Evolutionary conservation across 2,888 invertebrate genomes (phyloP).

Genomic region (Diogma glabrata): DNA sequence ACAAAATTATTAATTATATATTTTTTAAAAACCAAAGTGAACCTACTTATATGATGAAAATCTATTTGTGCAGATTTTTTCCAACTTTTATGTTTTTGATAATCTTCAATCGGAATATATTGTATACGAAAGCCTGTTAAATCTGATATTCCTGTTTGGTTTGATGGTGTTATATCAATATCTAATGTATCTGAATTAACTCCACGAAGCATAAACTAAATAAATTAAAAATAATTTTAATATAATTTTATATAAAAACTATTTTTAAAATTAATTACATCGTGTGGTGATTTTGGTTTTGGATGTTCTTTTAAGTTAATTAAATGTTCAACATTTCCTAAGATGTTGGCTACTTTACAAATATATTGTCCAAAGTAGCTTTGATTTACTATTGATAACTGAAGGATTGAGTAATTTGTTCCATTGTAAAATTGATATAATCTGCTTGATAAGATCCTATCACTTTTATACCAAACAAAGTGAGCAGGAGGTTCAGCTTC

Average conservation of each 20-base stretch:
- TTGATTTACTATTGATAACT: conserved; percentile 20
- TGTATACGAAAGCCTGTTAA: conserved; percentile 36
- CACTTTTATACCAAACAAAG: conserved; percentile 39
- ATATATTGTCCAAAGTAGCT: conserved; percentile 38
- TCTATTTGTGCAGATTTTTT: conserved; percentile 32
- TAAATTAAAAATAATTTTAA: not conserved
- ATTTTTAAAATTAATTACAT: conserved; percentile 14
- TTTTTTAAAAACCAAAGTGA: not conserved
- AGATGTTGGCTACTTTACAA: conserved; percentile 41
- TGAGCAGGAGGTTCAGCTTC: conserved; percentile 43
- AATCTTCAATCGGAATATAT: conserved; percentile 32
- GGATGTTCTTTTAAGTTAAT: conserved; percentile 41
- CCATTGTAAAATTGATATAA: conserved; percentile 28
- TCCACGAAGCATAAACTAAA: conserved; percentile 30
- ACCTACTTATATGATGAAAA: conserved; percentile 24
- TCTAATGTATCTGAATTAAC: conserved; percentile 36
- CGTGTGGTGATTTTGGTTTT: conserved; percentile 40
- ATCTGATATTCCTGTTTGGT: conserved; percentile 29
- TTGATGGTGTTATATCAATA: conserved; percentile 32
- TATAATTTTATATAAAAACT: conserved; percentile 4
- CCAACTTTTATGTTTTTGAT: conserved; percentile 33
- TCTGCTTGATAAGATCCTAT: conserved; percentile 29
- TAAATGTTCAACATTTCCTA: conserved; percentile 39
- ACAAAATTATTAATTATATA: not conserved
- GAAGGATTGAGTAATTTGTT: conserved; percentile 30